Base-by-base conservation (phyloP, 2,113 vertebrate genomes). In the Gallinago jamesoni region DNA sequence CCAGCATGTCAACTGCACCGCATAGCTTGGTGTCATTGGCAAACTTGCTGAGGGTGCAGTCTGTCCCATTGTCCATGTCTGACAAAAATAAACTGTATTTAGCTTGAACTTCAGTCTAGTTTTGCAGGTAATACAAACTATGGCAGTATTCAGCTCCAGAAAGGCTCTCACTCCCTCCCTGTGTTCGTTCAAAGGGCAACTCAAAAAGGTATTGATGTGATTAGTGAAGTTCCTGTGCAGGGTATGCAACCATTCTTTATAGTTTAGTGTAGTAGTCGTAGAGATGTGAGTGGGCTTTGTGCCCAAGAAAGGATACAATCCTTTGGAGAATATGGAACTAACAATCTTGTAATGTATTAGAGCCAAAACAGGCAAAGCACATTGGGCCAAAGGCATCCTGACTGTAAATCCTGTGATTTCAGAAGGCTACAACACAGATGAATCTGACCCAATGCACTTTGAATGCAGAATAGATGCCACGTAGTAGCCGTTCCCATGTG, bases 401-500 rank as follows among this genome's bases (percentile, higher is more conserved):
- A 89, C 28, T 89, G 63, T 75, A 96, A 96, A 83, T 60, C 87
- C 59, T 0, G 1, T 31, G 41, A 91, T 91, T 64, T 59, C 41
- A 79, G 82, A 87, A 93, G 59, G 50, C 74, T 95, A 19, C 66
- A 87, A 53, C 59, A 83, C 37, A 77, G 66, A 93, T 23, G 31
- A 85, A 89, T 85, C 87, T 66, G 75, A 85, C 72, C 41, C 67
- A 95, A 69, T 55, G 74, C 3, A 0, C 69, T 96, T 7, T 86
- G 53, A 75, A 86, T 92, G 77, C 56, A 90, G 84, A 93, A 67
- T 15, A 59, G 39, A 68, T 91, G 84, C 84, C 97, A 96, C 81
- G 73, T 20, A 75, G 72, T 91, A 97, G 96, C 92, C 53, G 53
- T 88, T 94, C 84, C 88, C 96, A 94, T 63, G 86, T 95, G 90